Conservation (phyloP, 2,888 invertebrate species). For the Heteropelma amictum region DNA sequence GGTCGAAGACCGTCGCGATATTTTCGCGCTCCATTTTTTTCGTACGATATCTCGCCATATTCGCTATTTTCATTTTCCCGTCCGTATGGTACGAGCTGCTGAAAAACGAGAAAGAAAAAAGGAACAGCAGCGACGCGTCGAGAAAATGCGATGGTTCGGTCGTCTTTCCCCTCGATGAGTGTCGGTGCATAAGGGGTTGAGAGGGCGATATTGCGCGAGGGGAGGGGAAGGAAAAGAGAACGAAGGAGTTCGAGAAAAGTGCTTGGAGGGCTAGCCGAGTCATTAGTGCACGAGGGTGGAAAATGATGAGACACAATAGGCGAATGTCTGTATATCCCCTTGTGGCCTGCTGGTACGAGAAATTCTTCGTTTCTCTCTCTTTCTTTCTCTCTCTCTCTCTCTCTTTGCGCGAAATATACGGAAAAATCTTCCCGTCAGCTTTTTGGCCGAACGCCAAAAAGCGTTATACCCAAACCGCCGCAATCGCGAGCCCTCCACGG, state of each 20-base stretch:
- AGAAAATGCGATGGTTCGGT: too few species aligned
- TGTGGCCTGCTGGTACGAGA: conserved; percentile 47
- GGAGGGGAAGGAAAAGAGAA: conserved; percentile 1
- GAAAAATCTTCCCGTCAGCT: conserved; percentile 59
- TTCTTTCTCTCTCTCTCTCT: too few species aligned
- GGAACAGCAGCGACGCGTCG: neutral
- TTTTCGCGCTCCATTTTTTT: neutral
- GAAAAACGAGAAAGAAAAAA: neutral
- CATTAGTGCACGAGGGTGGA: conserved; percentile 52
- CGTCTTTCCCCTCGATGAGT: conserved; percentile 60
- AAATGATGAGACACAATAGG: conserved; percentile 41
- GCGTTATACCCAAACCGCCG: conserved; percentile 13
- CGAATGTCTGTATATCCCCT: conserved; percentile 53
- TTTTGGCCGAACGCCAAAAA: conserved; percentile 65
- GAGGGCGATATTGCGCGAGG: neutral
- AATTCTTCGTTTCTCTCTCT: too few species aligned
- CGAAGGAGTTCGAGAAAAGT: conserved; percentile 7
- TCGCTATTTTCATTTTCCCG: conserved; percentile 18
- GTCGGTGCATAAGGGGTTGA: conserved; percentile 7
- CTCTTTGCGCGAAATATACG: conserved; percentile 31
- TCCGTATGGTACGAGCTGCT: neutral
- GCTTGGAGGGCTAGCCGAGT: conserved; percentile 21
- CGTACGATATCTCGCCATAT: neutral
- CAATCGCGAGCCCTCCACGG: conserved; percentile 57
- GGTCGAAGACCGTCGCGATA: too few species aligned